These are phyloP conservation scores for Stomatorhinus walkeri DNA, from an alignment of 2,797 vertebrate genomes.

Conservation along the genomic window DNA sequence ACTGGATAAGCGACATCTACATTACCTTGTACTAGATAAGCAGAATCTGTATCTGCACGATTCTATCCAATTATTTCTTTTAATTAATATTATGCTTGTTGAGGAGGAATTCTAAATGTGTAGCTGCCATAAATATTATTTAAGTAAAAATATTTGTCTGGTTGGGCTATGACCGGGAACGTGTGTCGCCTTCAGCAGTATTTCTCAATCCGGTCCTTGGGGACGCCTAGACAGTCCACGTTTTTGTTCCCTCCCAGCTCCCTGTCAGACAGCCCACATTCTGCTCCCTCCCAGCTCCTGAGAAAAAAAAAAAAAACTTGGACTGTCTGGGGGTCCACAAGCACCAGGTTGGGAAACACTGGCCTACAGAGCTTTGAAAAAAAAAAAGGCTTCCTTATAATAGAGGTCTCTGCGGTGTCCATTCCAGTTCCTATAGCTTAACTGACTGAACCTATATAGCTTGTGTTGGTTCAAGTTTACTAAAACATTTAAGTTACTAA, in stretches of 20 bases:
- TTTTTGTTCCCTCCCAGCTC: not conserved
- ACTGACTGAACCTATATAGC: not conserved
- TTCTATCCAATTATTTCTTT: not conserved
- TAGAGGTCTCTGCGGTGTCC: not conserved
- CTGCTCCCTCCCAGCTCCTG: not conserved
- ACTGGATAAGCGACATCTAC: not conserved
- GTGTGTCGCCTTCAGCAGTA: not conserved
- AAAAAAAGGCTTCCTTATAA: not conserved
- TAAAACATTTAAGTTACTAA: not conserved
- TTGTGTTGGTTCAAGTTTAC: not conserved
- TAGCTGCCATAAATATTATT: not conserved
- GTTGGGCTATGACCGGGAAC: not conserved
- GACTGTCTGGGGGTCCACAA: not conserved
- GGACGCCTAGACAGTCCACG: not conserved
- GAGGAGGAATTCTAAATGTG: not conserved
- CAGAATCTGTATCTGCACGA: not conserved
- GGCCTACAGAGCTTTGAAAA: not conserved
- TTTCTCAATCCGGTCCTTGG: not conserved
- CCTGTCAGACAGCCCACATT: not conserved
- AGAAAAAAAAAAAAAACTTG: not conserved
- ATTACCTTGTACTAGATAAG: not conserved
- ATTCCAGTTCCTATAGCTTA: not conserved
- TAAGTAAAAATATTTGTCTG: not conserved
- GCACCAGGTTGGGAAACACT: not conserved
- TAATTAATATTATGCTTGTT: not conserved